Evolutionary conservation across 1,140 invertebrate species (phyloP).

Genomic region (Rhagoletis zephyria): DNA sequence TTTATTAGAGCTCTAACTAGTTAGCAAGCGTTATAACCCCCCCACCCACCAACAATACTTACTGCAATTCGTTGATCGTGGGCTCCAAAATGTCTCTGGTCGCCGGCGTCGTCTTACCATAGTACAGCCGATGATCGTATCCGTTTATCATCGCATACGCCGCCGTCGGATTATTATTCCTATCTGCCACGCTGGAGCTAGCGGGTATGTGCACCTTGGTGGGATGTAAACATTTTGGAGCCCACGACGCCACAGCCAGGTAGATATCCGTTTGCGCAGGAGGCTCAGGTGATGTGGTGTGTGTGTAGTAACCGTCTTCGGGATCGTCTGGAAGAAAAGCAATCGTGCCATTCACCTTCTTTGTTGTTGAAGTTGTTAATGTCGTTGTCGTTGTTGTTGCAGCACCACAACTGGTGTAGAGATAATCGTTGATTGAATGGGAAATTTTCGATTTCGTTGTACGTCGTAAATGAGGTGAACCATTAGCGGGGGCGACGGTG

Average conservation of each 20-base stretch:
- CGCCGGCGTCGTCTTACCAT: conserved; percentile 52
- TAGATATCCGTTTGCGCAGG: conserved; percentile 73
- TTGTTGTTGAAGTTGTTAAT: not conserved
- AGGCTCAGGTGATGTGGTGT: conserved; percentile 64
- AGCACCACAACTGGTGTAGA: conserved; percentile 64
- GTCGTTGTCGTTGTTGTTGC: conserved; percentile 51
- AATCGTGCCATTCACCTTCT: conserved; percentile 1
- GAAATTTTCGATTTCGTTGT: conserved; percentile 62
- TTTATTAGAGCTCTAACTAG: not conserved
- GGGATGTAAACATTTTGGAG: conserved; percentile 76
- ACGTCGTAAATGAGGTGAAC: conserved; percentile 61
- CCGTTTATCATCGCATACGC: conserved; percentile 57
- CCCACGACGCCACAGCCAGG: conserved; percentile 77
- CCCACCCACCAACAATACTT: conserved; percentile 59
- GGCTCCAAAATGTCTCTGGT: conserved; percentile 67
- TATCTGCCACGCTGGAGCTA: conserved; percentile 58
- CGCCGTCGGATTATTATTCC: conserved; percentile 58
- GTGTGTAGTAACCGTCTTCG: conserved; percentile 70
- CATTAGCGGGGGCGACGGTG: conserved; percentile 47
- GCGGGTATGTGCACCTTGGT: conserved; percentile 66
- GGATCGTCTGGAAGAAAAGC: conserved; percentile 57
- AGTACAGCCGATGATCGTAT: conserved; percentile 58
- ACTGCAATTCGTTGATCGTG: conserved; percentile 72
- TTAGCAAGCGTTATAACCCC: not conserved
- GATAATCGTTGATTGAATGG: conserved; percentile 69